Percentiles rank a stretch among this genome's conserved stretches.
Conservation (phyloP, 2,113 vertebrate species). For the Cyanoderma ruficeps region DNA sequence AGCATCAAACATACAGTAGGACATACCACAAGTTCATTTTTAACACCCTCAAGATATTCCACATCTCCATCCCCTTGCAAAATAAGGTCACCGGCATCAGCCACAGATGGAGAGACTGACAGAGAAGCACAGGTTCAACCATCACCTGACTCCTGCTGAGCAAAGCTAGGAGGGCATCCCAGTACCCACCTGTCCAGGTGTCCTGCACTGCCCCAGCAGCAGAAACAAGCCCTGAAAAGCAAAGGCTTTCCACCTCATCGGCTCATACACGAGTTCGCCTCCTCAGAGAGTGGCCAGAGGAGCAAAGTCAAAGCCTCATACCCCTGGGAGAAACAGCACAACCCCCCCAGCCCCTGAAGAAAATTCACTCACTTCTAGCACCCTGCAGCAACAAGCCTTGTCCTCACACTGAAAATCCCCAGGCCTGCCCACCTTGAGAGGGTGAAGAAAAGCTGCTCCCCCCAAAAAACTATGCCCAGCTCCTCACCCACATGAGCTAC, state of each 20-base stretch:
- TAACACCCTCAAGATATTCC: not conserved
- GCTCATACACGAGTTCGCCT: accelerated
- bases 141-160: not conserved
- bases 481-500: not conserved
- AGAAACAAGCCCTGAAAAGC: not conserved
- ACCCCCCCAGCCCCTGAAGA: not conserved
- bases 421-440: not conserved
- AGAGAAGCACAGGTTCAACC: not conserved
- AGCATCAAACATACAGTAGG: not conserved
- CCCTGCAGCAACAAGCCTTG: not conserved
- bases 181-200: not conserved
- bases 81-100: not conserved
- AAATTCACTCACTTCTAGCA: not conserved
- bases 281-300: not conserved
- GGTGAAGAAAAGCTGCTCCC: not conserved
- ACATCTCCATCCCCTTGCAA: not conserved
- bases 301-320: not conserved
- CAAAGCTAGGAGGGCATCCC: not conserved
- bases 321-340: not conserved
- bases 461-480: not conserved
- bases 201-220: not conserved
- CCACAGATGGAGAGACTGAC: not conserved
- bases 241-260: not conserved
- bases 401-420: not conserved
- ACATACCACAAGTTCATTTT: not conserved